Evolutionary conservation across 1,140 invertebrate species (phyloP), one percentile per base, ranked within the genome.

Genomic region (Habropoda laboriosa): DNA sequence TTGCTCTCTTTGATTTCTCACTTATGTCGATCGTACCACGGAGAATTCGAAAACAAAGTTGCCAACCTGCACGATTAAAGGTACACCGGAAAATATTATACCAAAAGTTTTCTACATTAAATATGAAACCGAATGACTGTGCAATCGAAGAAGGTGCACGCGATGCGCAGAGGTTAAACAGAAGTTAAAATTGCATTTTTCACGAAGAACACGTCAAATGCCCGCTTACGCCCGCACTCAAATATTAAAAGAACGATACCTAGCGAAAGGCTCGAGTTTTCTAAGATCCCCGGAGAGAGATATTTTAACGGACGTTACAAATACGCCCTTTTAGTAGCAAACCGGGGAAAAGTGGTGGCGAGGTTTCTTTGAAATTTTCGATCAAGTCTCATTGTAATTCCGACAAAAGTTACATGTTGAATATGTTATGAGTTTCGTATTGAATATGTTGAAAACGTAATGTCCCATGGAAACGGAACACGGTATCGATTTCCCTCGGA

Each of bases 401-500:
- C 30, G 12, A 27, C 57, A 61, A 63, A 63, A 38, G 57, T 57
- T 63, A 63, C 42, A 35, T n/a, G 47, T 21, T 75, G 64, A 77
- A 77, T 68, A 57, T 57, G 64, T 70, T 77, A 68, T 35, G 40
- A 38, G 45, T 32, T 47, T n/a, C 64, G 40, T 68, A 68, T 77
- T 38, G 74, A 68, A 68, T 68, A 68, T 45, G 51, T 68, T 35
- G 74, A 57, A 68, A 68, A 64, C 51, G n/a, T 77, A 77, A 68
- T 47, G 24, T 49, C 40, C 71, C 27, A n/a, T 16, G 24, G 30
- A 21, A 57, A 32, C 51, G 63, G 42, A 68, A 77, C 32, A 24
- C 51, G 51, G 66, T 55, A 42, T 30, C 60, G 35, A 66, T 51
- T 32, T 13, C 8, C 27, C 47, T 6, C 38, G 21, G 35, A 21